Evolutionary conservation across 2,797 vertebrate genomes (phyloP).

Genomic region (Acipenser oxyrinchus): DNA sequence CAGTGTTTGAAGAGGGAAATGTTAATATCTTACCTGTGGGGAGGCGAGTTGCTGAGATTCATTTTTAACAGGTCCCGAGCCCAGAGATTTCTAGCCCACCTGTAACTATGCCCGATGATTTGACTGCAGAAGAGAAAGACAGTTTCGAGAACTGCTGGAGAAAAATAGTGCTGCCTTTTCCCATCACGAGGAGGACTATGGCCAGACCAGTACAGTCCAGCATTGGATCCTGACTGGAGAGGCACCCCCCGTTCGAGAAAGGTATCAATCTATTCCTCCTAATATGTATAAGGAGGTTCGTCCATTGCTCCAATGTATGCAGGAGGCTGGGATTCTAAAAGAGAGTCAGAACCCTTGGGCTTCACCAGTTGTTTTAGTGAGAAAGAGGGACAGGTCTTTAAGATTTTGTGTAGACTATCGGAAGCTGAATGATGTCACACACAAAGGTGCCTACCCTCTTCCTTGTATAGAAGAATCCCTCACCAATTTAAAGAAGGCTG

Average conservation of each 20-base stretch:
- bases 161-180: neutral
- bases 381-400: slow-evolving; percentile 7
- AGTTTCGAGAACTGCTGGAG: too few relatives aligned
- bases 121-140: too few relatives aligned
- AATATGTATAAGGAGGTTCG: slow-evolving; percentile 9
- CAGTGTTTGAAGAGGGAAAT: neutral
- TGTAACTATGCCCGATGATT: too few relatives aligned
- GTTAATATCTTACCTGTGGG: neutral
- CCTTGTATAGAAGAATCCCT: slow-evolving; percentile 3
- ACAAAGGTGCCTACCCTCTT: slow-evolving; percentile 1
- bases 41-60: neutral
- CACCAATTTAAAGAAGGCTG: neutral
- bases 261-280: neutral
- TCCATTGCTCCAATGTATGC: neutral
- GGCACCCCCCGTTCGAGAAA: neutral
- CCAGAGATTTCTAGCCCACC: neutral
- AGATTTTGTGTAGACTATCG: neutral
- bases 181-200: neutral
- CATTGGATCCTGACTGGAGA: neutral
- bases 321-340: neutral
- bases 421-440: slow-evolving; percentile 3
- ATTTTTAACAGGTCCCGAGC: neutral
- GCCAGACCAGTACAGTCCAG: neutral
- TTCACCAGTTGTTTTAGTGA: slow-evolving; percentile 9
- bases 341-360: slow-evolving; percentile 6